phyloP scores from a whole-genome alignment of 2,888 invertebrate species.

The Eupithecia subfuscata region DNA sequence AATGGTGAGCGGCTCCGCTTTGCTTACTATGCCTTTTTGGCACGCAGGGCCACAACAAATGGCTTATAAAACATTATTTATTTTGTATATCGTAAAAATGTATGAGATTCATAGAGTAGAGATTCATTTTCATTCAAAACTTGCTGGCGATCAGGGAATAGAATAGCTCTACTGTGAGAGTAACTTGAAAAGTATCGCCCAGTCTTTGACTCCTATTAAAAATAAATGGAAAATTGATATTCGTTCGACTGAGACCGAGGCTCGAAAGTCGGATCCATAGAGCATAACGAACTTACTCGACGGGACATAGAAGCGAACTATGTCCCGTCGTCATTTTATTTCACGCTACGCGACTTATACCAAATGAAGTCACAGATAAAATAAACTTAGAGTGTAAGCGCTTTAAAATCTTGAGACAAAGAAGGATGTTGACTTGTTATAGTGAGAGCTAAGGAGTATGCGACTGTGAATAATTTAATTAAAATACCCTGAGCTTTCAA shows the following conservation, averaged over 20 bases:
- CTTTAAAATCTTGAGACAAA: background rate
- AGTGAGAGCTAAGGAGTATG: background rate
- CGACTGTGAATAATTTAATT: background rate
- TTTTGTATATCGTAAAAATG: background rate
- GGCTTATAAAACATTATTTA: background rate
- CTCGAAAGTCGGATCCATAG: slow-evolving; percentile 29
- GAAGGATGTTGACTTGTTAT: background rate
- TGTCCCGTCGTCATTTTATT: no score
- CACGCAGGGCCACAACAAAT: slow-evolving; percentile 23
- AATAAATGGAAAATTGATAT: slow-evolving; percentile 46
- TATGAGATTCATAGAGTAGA: background rate
- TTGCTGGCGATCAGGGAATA: background rate
- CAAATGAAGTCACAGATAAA: background rate
- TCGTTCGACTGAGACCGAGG: slow-evolving; percentile 35
- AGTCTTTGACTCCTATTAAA: slow-evolving; percentile 43
- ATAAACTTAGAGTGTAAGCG: background rate
- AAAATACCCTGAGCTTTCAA: background rate
- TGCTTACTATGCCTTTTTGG: slow-evolving; percentile 28
- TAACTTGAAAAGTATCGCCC: slow-evolving; percentile 22
- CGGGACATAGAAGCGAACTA: background rate
- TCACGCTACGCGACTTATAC: no score
- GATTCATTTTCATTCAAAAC: background rate
- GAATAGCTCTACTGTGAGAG: slow-evolving; percentile 17
- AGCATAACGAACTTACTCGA: slow-evolving; percentile 2
- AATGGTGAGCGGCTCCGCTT: slow-evolving; percentile 20